Conservation (phyloP, 2,797 vertebrate species). For the Neostethus bicornis region DNA sequence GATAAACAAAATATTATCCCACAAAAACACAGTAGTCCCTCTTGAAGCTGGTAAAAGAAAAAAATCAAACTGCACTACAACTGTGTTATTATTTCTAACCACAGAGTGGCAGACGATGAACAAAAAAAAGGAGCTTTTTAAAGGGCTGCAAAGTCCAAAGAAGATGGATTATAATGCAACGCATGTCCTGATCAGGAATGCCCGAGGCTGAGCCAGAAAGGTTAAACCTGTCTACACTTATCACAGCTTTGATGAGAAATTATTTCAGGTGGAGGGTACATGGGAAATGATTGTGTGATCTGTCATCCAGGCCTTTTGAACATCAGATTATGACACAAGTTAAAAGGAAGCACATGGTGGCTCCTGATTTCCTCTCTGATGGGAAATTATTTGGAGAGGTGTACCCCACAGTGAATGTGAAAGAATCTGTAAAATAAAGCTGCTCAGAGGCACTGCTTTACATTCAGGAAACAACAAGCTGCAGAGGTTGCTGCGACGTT, state of each 20-base stretch:
- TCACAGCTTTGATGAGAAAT: conserved; percentile 42
- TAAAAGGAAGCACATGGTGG: not conserved
- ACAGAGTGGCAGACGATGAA: conserved; percentile 70
- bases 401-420: conserved; percentile 23
- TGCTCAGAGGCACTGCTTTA: conserved; percentile 33
- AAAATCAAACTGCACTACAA: conserved; percentile 32
- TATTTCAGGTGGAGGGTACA: conserved; percentile 12
- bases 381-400: conserved; percentile 34
- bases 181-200: conserved; percentile 52
- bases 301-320: conserved; percentile 1
- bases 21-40: no score
- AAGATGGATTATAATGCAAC: conserved; percentile 62
- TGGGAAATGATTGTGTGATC: conserved; percentile 15
- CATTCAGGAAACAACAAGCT: conserved; percentile 46
- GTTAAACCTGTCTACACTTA: conserved; percentile 52
- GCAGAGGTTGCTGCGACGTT: conserved; percentile 36
- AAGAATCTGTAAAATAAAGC: conserved; percentile 20
- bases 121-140: conserved; percentile 29
- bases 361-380: conserved; percentile 10
- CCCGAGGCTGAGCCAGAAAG: conserved; percentile 55
- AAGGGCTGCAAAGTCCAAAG: conserved; percentile 50
- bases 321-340: conserved; percentile 1
- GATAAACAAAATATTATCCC: no score
- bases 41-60: not conserved
- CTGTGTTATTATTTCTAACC: conserved; percentile 63